phyloP scores from a whole-genome alignment of 1,140 invertebrate genomes.

The Chelonus insularis region DNA sequence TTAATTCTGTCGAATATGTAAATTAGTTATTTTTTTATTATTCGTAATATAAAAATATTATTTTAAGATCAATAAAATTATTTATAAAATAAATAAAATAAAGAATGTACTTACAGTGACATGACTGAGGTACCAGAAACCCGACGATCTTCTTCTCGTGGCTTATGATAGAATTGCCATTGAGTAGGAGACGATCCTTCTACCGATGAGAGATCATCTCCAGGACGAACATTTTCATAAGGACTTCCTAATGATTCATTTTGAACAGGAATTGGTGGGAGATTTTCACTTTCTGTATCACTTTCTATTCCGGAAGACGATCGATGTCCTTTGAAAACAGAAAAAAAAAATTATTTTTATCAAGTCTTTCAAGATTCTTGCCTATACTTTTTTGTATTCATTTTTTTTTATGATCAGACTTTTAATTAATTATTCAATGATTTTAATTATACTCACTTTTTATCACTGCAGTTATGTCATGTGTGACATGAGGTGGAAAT shows the following conservation, averaged over 20 bases:
- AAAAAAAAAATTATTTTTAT: slow-evolving; percentile 4
- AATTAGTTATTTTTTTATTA: too few relatives aligned
- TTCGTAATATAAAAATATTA: too few relatives aligned
- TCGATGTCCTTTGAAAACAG: slow-evolving; percentile 43
- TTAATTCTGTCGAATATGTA: too few relatives aligned
- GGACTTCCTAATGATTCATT: slow-evolving; percentile 65
- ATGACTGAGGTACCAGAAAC: slow-evolving; percentile 64
- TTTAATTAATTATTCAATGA: background rate
- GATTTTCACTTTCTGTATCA: slow-evolving; percentile 62
- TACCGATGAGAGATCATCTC: slow-evolving; percentile 58
- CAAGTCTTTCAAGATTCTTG: too few relatives aligned
- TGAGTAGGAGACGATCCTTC: slow-evolving; percentile 64
- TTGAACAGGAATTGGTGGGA: slow-evolving; percentile 65
- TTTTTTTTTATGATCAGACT: too few relatives aligned
- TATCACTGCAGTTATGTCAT: slow-evolving; percentile 81
- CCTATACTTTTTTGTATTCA: too few relatives aligned
- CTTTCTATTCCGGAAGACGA: slow-evolving; percentile 59
- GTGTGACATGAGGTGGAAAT: slow-evolving; percentile 86
- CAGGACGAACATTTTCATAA: slow-evolving; percentile 67
- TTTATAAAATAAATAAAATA: background rate
- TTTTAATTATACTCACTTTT: slow-evolving; percentile 69
- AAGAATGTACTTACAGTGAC: slow-evolving; percentile 61
- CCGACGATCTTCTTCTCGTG: slow-evolving; percentile 61
- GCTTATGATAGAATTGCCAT: slow-evolving; percentile 65
- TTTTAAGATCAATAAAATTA: background rate